Conservation (phyloP, 2,888 invertebrate species). For the Nemapogon koenigi region DNA sequence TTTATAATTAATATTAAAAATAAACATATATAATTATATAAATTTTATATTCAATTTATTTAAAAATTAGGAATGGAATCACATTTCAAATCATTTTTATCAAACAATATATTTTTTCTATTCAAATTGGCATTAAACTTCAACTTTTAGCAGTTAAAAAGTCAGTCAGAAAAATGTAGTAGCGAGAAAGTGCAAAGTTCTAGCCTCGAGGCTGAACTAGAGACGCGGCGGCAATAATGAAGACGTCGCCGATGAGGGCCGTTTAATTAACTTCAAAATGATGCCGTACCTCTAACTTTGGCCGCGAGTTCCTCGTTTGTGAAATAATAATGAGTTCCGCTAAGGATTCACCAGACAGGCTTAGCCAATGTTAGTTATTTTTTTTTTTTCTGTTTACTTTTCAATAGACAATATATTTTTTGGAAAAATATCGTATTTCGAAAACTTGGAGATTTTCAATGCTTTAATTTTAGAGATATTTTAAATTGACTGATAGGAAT, state of each 20-base stretch:
- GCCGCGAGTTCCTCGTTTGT: slow-evolving; percentile 25
- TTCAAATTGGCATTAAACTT: too few relatives aligned
- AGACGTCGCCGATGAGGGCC: slow-evolving; percentile 38
- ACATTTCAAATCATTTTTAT: not conserved
- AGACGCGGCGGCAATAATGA: slow-evolving; percentile 30
- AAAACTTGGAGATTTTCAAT: too few relatives aligned
- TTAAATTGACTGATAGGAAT: too few relatives aligned
- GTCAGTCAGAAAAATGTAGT: slow-evolving; percentile 2
- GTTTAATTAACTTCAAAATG: slow-evolving; percentile 53
- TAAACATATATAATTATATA: too few relatives aligned
- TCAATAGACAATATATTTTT: not conserved
- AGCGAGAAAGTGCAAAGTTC: too few relatives aligned
- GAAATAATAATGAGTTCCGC: slow-evolving; percentile 39
- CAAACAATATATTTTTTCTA: not conserved
- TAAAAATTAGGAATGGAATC: not conserved
- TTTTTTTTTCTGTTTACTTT: not conserved
- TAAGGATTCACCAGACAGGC: not conserved
- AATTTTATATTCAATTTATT: too few relatives aligned
- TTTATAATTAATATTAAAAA: too few relatives aligned
- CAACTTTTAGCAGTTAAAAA: too few relatives aligned
- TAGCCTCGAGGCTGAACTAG: not conserved
- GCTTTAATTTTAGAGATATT: too few relatives aligned
- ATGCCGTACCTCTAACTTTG: slow-evolving; percentile 32
- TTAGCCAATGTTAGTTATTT: not conserved
- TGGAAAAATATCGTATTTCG: too few relatives aligned